Conservation (phyloP, 2,888 invertebrate genomes). For the Callinectes sapidus region DNA sequence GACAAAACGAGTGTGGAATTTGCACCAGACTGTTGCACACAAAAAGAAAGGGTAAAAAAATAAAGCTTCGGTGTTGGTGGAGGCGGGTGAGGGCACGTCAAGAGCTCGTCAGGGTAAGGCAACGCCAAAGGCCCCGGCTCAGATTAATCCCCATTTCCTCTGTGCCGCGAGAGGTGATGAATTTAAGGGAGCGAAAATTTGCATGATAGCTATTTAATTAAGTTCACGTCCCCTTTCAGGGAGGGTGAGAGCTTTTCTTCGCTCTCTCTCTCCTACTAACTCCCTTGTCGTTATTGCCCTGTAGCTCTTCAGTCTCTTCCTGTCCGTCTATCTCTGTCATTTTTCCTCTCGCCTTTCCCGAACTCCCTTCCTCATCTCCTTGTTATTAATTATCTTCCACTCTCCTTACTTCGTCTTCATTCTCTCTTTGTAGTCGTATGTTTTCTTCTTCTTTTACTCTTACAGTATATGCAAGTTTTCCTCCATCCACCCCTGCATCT, state of each 20-base stretch:
- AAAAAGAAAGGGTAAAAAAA: not conserved
- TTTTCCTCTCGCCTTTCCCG: not conserved
- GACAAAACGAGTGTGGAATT: conserved; percentile 27
- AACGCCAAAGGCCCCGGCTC: conserved; percentile 22
- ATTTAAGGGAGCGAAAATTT: conserved; percentile 17
- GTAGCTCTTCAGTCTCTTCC: not conserved
- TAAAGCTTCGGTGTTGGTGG: not conserved
- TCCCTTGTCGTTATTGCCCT: conserved; percentile 14
- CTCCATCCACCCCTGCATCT: not conserved
- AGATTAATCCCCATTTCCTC: conserved; percentile 26
- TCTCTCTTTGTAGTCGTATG: not conserved
- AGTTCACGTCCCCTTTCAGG: conserved; percentile 20
- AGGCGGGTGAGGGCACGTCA: not conserved
- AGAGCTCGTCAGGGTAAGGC: conserved; percentile 19
- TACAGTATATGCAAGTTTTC: not conserved
- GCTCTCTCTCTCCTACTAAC: not conserved
- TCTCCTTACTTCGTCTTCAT: not conserved
- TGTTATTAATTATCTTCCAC: not conserved
- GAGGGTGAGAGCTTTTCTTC: not conserved
- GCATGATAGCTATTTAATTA: conserved; percentile 37
- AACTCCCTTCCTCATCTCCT: not conserved
- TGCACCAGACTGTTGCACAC: not conserved
- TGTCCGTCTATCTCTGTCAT: not conserved
- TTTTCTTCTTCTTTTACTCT: not conserved
- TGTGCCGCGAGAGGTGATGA: conserved; percentile 14